Evolutionary conservation across 1,140 invertebrate species (phyloP), one percentile per base, ranked within the genome.

Genomic region (Triops cancriformis): DNA sequence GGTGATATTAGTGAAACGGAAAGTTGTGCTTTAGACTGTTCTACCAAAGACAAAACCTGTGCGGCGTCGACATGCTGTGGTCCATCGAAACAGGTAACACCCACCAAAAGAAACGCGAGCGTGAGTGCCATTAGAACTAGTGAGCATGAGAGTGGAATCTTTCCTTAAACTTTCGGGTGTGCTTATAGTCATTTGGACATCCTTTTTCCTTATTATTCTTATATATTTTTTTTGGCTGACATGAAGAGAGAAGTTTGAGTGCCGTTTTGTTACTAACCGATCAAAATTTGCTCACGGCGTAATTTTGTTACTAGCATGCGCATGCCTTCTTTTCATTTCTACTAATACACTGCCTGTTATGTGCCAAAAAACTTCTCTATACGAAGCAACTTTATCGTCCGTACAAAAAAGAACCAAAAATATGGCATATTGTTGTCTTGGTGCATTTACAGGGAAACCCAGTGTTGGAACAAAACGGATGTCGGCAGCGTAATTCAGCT

Each of bases 31-130:
- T 85, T 95, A 14, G 92, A 95, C 84, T 95, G 94, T 83, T 93
- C 93, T 76, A 92, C 91, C 83, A 93, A 92, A 74, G 92, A 93
- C 79, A 90, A 91, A 82, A 89, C 91, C 23, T 95, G 93, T 82
- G 90, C 92, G 80, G 90, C 93, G 80, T 91, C 92, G 23, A 95
- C 93, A 1, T 95, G 94, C 83, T 95, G 93, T 81, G 89, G 90
- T 28, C 89, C 89, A 75, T 89, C 89, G 18, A 90, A 90, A 85
- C 88, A 89, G 85, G 89, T 89, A 85, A 84, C 23, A 26, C n/a
- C 27, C 26, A 14, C 73, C 18, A 9, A 64, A 14, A 14, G 18
- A 64, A 18, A 64, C n/a, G 9, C 14, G 14, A 64, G 14, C 51
- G 23, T 64, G 14, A 1, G 10, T 5, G 23, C 51, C 23, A 64